Percentiles rank a stretch among this genome's conserved stretches.
Evolutionary conservation across 2,113 vertebrate genomes (phyloP).

Genomic region (Orcinus orca): DNA sequence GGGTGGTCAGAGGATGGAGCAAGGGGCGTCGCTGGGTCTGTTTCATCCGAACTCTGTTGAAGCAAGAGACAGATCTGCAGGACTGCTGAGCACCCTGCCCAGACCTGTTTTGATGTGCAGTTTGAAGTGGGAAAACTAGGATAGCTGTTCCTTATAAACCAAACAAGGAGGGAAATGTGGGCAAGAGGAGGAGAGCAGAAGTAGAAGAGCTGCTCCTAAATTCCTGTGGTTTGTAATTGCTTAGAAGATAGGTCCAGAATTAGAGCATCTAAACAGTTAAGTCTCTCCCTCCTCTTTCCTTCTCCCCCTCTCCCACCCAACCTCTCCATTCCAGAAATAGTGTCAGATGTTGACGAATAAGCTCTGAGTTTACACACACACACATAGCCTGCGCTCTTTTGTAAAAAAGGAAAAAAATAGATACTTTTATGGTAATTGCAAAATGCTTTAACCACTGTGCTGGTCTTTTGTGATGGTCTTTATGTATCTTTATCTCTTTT

Average conservation of each 20-base stretch:
- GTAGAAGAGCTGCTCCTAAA: not conserved
- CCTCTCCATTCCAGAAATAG: not conserved
- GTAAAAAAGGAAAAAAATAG: not conserved
- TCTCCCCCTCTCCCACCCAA: rapidly evolving
- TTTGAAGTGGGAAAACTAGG: not conserved
- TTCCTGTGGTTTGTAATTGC: not conserved
- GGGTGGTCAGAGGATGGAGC: not conserved
- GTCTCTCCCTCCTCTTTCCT: not conserved
- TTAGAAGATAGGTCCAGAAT: not conserved
- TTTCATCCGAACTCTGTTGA: not conserved
- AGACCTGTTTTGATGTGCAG: not conserved
- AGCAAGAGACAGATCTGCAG: not conserved
- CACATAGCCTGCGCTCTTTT: not conserved
- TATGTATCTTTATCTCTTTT: not conserved
- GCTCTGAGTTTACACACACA: not conserved
- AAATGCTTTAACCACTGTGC: not conserved
- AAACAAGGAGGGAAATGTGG: not conserved
- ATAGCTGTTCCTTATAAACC: not conserved
- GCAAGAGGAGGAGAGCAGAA: not conserved
- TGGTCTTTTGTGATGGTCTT: not conserved
- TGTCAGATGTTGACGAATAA: not conserved
- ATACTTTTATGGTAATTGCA: not conserved
- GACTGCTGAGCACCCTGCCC: not conserved
- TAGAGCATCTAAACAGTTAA: not conserved
- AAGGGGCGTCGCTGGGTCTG: not conserved